Evolutionary conservation across 2,113 vertebrate species (phyloP).

Genomic region (Eurypyga helias): DNA sequence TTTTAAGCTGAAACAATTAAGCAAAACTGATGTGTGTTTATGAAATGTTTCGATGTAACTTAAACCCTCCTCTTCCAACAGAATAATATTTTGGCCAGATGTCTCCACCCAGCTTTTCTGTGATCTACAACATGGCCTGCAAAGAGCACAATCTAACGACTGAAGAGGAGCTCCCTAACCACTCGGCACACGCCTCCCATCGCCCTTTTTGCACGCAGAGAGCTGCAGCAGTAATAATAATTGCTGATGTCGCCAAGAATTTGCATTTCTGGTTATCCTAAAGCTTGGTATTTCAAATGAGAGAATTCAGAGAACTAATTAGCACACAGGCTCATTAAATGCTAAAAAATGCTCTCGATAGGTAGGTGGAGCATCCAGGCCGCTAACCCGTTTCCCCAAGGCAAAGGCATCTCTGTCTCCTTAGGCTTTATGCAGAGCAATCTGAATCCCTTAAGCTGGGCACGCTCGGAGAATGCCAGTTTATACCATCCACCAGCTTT

Average conservation of each 20-base stretch:
- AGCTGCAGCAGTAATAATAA: background rate
- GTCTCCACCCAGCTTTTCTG: background rate
- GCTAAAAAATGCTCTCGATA: background rate
- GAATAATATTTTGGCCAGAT: background rate
- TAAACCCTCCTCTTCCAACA: background rate
- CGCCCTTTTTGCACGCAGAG: background rate
- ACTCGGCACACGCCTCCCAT: accelerated
- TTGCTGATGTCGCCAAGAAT: background rate
- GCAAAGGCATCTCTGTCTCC: background rate
- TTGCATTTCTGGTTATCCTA: constrained; percentile 20
- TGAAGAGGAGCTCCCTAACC: background rate
- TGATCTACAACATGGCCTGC: background rate
- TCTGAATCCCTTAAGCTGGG: background rate
- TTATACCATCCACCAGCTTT: background rate
- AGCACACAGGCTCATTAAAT: constrained; percentile 18
- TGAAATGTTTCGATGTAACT: background rate
- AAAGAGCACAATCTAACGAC: background rate
- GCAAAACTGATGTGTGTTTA: background rate
- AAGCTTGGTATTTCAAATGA: constrained; percentile 18
- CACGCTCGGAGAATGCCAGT: background rate
- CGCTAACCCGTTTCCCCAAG: constrained; percentile 5
- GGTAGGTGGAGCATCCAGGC: background rate
- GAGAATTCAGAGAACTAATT: constrained; percentile 30
- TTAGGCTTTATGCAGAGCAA: background rate
- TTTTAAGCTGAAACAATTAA: background rate